Evolutionary conservation across 2,797 vertebrate species (phyloP), one percentile per base, ranked within the genome.

Genomic region (Phataginus tricuspis): DNA sequence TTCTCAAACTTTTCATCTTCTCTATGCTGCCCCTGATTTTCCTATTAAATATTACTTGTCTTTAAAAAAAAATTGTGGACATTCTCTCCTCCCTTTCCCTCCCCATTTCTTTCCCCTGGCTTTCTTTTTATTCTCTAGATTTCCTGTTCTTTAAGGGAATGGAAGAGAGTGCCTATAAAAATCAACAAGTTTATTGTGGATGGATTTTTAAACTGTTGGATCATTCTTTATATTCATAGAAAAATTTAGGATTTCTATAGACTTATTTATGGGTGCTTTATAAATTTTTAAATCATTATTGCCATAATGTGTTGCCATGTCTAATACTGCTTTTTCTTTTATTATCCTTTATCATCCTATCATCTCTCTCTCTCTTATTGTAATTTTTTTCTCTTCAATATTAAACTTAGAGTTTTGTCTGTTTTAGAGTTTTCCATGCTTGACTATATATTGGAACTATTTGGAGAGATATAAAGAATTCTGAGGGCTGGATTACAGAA

Each of bases 51-150:
- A 68, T 27, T 55, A 23, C 3, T 49, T 64, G 5, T 57, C 18
- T 78, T 39, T 45, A 88, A 75, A 23, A 15, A 63, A 27, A 55
- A 39, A 3, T 4, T 31, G 29, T 37, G 8, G 3, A 53, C 8
- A 72, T 55, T 19, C 7, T 66, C 34, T 66, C 23, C 2, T 53
- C 51, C 6, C 39, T 49, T 37, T 29, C 4, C 8, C 15, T 55
- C 19, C 10, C 5, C 8, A 3, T 21, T 1, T 84, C 7, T 1
- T 15, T 37, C 4, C 0, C 16, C 2, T 39, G 13, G 59, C 7
- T 34, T 45, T 53, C 1, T 25, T 19, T 34, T 79, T 4, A 42
- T 64, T 63, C 6, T 59, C 2, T 42, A 16, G 4, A 1, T 59
- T 87, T 34, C 23, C 21, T 55, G 6, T 61, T n/a, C 37, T 75